Evolutionary conservation across 2,888 invertebrate species (phyloP).

Genomic region (Hemaris fuciformis): DNA sequence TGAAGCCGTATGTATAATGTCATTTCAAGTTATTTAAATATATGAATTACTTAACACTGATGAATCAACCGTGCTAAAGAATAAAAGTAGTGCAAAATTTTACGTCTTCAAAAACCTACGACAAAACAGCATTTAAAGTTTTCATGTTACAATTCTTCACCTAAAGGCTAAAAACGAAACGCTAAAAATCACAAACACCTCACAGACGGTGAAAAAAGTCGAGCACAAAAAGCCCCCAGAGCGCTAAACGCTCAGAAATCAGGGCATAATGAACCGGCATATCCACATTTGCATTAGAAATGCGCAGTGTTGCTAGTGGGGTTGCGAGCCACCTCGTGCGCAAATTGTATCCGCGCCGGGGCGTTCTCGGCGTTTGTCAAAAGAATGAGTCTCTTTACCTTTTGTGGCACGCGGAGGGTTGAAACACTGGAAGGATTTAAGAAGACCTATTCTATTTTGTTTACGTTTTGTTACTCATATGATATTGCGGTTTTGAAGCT

Average conservation of each 20-base stretch:
- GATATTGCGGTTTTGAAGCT: too few species aligned
- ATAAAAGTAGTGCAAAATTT: too few species aligned
- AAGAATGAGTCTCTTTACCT: slow-evolving; percentile 63
- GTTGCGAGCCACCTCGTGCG: slow-evolving; percentile 42
- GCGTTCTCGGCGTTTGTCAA: slow-evolving; percentile 57
- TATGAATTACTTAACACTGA: too few species aligned
- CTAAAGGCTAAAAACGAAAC: neutral
- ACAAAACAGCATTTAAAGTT: neutral
- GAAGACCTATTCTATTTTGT: neutral
- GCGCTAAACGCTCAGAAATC: slow-evolving; percentile 65
- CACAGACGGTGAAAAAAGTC: neutral
- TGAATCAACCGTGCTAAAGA: too few species aligned
- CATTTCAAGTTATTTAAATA: too few species aligned
- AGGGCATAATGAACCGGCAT: slow-evolving; percentile 68
- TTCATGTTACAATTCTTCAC: neutral
- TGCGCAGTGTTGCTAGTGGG: slow-evolving; percentile 53
- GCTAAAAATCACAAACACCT: neutral
- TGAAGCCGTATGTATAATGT: too few species aligned
- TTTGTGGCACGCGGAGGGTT: slow-evolving; percentile 10
- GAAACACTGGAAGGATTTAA: slow-evolving; percentile 20
- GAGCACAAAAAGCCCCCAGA: slow-evolving; percentile 32
- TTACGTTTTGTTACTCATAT: too few species aligned
- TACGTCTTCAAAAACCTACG: neutral
- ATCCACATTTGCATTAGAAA: slow-evolving; percentile 62
- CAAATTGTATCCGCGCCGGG: slow-evolving; percentile 61